A percentile compares a stretch with the other conserved stretches of the same genome.
These are phyloP conservation scores for Euphydryas editha DNA, from an alignment of 2,888 invertebrate genomes.

Conservation along the genomic window DNA sequence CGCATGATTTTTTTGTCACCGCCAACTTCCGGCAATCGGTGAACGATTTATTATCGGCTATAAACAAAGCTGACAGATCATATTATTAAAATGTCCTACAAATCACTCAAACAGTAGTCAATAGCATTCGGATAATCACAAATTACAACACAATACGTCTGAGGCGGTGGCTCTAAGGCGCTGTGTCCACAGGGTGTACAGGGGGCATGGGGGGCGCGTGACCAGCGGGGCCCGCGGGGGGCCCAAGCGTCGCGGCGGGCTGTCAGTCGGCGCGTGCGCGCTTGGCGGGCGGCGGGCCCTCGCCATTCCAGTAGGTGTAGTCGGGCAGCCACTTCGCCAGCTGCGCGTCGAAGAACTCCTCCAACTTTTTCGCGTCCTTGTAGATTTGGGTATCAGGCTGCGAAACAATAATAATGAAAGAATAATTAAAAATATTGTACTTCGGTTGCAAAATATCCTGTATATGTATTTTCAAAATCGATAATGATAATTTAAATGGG, in stretches of 20 bases:
- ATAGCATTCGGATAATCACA: background rate
- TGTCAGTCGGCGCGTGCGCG: constrained; percentile 61
- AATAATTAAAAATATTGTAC: background rate
- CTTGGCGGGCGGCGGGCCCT: constrained; percentile 67
- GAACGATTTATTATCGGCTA: too few relatives aligned
- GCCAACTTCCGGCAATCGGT: too few relatives aligned
- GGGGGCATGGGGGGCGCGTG: constrained; percentile 9
- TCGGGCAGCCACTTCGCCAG: constrained; percentile 92
- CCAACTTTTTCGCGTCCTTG: constrained; percentile 91
- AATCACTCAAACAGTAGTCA: too few relatives aligned
- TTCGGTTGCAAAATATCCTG: background rate
- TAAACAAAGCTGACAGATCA: too few relatives aligned
- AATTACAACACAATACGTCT: background rate
- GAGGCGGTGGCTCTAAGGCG: constrained; percentile 14
- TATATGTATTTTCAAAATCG: background rate
- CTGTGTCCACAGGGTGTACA: constrained; percentile 26
- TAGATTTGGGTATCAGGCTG: constrained; percentile 90
- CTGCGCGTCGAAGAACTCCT: constrained; percentile 93
- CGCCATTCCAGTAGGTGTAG: constrained; percentile 84
- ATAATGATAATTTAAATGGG: too few relatives aligned
- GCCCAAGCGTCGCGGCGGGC: constrained; percentile 26
- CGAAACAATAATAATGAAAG: background rate
- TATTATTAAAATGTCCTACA: too few relatives aligned
- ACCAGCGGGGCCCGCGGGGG: constrained; percentile 23
- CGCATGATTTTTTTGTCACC: too few relatives aligned